Percentiles rank a stretch among this genome's conserved stretches.
Evolutionary conservation across 2,888 invertebrate genomes (phyloP).

Genomic region (Callimorpha dominula): DNA sequence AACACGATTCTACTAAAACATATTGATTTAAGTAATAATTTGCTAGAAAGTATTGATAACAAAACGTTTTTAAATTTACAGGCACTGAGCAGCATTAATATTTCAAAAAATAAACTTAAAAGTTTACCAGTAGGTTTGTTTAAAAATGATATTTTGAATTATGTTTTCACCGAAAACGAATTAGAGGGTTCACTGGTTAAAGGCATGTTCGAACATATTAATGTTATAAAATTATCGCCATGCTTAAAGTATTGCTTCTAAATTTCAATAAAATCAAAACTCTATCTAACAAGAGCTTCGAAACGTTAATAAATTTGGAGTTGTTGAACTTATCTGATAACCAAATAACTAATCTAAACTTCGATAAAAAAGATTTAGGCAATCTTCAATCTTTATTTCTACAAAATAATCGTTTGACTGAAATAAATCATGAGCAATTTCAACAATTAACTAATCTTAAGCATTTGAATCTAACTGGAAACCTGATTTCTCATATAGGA

Average conservation of each 20-base stretch:
- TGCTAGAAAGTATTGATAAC: slow-evolving; percentile 53
- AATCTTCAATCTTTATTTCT: slow-evolving; percentile 60
- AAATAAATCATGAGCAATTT: slow-evolving; percentile 61
- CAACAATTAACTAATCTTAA: slow-evolving; percentile 55
- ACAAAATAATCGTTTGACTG: slow-evolving; percentile 60
- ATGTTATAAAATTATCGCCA: slow-evolving; percentile 53
- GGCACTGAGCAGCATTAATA: slow-evolving; percentile 53
- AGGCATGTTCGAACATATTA: slow-evolving; percentile 69
- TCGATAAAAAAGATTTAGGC: slow-evolving; percentile 62
- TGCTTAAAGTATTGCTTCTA: slow-evolving; percentile 56
- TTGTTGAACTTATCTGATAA: slow-evolving; percentile 70
- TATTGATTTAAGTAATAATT: slow-evolving; percentile 63
- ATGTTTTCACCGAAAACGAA: slow-evolving; percentile 63
- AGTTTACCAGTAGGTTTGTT: slow-evolving; percentile 63
- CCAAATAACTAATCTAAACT: slow-evolving; percentile 59
- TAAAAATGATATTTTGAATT: slow-evolving; percentile 54
- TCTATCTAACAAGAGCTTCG: slow-evolving; percentile 62
- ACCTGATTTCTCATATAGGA: slow-evolving; percentile 65
- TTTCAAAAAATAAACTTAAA: slow-evolving; percentile 66
- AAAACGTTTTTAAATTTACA: slow-evolving; percentile 52
- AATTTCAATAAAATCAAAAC: slow-evolving; percentile 64
- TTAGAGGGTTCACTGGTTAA: slow-evolving; percentile 63
- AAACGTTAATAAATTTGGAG: slow-evolving; percentile 53
- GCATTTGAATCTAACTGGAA: slow-evolving; percentile 69
- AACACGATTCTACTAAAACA: slow-evolving; percentile 48